Evolutionary conservation across 2,113 vertebrate genomes (phyloP).

Genomic region (Ardeotis arabs): DNA sequence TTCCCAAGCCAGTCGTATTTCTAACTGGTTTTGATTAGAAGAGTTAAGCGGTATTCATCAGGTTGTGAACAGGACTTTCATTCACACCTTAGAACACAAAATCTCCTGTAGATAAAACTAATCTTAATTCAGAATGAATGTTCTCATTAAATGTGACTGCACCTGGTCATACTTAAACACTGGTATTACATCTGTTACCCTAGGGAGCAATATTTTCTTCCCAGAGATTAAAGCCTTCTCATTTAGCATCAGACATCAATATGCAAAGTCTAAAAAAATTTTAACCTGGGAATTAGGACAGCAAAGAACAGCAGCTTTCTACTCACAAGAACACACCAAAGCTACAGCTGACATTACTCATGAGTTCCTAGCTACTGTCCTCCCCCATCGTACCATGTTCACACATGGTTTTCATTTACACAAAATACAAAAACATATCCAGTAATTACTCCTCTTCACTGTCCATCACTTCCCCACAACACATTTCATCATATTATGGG

Average conservation of each 20-base stretch:
- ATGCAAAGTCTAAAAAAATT: neutral
- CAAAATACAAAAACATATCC: neutral
- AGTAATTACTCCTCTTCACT: neutral
- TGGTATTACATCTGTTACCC: neutral
- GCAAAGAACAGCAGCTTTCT: neutral
- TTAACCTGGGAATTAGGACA: neutral
- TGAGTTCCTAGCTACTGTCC: neutral
- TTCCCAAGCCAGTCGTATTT: neutral
- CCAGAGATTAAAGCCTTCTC: neutral
- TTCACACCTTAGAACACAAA: neutral
- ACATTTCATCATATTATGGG: neutral
- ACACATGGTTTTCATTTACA: neutral
- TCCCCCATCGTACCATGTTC: fast-evolving
- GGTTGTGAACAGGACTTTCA: neutral
- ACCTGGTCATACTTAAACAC: neutral
- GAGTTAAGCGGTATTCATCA: neutral
- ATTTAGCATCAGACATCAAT: neutral
- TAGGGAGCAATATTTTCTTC: neutral
- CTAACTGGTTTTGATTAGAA: neutral
- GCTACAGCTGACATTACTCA: neutral
- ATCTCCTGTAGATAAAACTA: neutral
- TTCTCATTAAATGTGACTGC: neutral
- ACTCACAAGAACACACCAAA: neutral
- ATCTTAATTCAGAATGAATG: neutral
- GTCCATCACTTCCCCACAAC: neutral